These are phyloP conservation scores for Myripristis jacobus DNA, from an alignment of 2,797 vertebrate species.

Conservation along the genomic window DNA sequence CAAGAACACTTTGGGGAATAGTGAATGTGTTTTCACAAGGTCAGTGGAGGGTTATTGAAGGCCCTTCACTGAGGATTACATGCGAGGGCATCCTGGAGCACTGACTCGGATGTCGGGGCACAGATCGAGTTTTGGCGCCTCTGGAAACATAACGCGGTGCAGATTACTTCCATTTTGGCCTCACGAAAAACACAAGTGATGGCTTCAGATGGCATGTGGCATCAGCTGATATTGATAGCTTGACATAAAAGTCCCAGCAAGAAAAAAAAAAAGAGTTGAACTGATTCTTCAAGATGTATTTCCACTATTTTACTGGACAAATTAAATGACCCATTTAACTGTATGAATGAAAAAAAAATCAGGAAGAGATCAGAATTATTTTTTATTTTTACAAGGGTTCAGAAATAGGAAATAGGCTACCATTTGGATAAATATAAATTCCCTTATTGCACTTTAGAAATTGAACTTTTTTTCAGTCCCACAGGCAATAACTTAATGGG, in stretches of 20 bases:
- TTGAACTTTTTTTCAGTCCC: too few relatives aligned
- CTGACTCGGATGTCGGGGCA: conserved; percentile 53
- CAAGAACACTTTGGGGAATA: conserved; percentile 71
- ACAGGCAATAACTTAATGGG: too few relatives aligned
- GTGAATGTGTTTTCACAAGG: conserved; percentile 77
- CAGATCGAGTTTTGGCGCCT: conserved; percentile 22
- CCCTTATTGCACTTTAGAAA: too few relatives aligned
- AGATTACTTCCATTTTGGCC: not conserved
- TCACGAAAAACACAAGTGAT: conserved; percentile 3
- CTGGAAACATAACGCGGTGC: not conserved
- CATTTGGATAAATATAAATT: too few relatives aligned
- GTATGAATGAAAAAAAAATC: too few relatives aligned
- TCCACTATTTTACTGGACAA: too few relatives aligned
- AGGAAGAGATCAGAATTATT: too few relatives aligned
- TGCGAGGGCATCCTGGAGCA: conserved; percentile 40
- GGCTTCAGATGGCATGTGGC: conserved; percentile 19
- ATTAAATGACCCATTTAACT: too few relatives aligned
- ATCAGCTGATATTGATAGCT: not conserved
- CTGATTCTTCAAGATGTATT: too few relatives aligned
- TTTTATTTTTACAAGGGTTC: too few relatives aligned
- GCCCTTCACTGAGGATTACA: conserved; percentile 11
- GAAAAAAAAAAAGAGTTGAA: too few relatives aligned
- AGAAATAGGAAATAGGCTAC: too few relatives aligned
- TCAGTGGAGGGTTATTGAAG: conserved; percentile 76
- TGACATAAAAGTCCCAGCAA: conserved; percentile 3